Percentiles rank a stretch among this genome's conserved stretches.
Evolutionary conservation across 2,113 vertebrate species (phyloP).

Genomic region (Anarrhichthys ocellatus): DNA sequence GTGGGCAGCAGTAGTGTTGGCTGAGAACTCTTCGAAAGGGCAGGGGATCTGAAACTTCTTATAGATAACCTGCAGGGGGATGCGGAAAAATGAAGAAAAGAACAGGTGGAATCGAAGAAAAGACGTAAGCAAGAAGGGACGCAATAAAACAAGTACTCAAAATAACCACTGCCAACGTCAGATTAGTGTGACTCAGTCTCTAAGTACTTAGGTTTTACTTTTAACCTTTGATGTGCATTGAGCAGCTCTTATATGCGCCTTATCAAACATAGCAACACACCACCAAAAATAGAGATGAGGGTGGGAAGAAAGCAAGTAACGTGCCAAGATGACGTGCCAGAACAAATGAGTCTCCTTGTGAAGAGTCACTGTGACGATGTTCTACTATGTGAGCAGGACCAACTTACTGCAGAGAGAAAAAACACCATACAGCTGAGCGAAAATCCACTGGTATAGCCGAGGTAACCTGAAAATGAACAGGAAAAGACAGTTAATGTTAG

Average conservation of each 20-base stretch:
- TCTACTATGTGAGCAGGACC: conserved; percentile 26
- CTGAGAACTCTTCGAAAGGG: conserved; percentile 82
- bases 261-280: conserved; percentile 46
- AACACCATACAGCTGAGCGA: conserved; percentile 99
- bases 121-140: background rate
- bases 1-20: conserved; percentile 79
- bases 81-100: background rate
- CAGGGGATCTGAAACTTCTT: conserved; percentile 96
- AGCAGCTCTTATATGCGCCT: conserved; percentile 35
- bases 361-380: conserved; percentile 34
- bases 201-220: conserved; percentile 21
- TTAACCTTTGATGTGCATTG: conserved; percentile 44
- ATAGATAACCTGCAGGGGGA: conserved; percentile 90
- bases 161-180: conserved; percentile 23
- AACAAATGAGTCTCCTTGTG: conserved; percentile 38
- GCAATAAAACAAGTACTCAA: conserved; percentile 8
- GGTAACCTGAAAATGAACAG: conserved; percentile 87
- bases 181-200: conserved; percentile 36
- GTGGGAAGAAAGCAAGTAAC: conserved; percentile 43
- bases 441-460: conserved; percentile 97
- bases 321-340: conserved; percentile 41
- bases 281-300: conserved; percentile 33
- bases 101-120: background rate
- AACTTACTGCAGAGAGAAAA: conserved; percentile 93
- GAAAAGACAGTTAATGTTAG: conserved; percentile 12